Conservation (phyloP, 2,113 vertebrate species). For the Catharus minimus region DNA sequence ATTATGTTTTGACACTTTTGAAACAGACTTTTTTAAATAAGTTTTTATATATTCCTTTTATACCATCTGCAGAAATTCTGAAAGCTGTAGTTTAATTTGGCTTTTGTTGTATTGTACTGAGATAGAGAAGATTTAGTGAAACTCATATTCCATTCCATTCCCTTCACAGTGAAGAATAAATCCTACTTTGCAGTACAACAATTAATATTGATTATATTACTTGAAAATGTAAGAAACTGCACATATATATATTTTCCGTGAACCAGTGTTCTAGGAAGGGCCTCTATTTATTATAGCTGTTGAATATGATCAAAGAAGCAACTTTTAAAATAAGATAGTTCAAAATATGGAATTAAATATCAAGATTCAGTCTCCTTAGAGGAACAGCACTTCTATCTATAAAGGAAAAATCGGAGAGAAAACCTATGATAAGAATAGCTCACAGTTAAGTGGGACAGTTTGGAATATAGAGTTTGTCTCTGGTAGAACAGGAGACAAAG, state of each 20-base stretch:
- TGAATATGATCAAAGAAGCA: neutral
- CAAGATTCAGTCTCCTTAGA: neutral
- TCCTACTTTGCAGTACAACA: conserved; percentile 12
- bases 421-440: neutral
- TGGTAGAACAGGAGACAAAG: neutral
- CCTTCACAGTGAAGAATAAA: conserved; percentile 11
- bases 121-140: conserved; percentile 35
- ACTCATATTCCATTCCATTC: neutral
- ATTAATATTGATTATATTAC: conserved; percentile 44
- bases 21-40: neutral
- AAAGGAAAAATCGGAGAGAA: neutral
- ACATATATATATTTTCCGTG: neutral
- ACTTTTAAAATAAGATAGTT: neutral
- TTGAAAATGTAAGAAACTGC: conserved; percentile 9
- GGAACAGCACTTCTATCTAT: neutral
- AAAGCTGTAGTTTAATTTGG: conserved; percentile 18
- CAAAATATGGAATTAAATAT: conserved; percentile 11
- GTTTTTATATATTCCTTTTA: conserved; percentile 16
- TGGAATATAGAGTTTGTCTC: neutral
- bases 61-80: conserved; percentile 27
- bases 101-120: conserved; percentile 13
- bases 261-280: neutral
- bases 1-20: conserved; percentile 20
- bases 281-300: neutral
- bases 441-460: neutral